phyloP scores from a whole-genome alignment of 2,888 invertebrate genomes.

The Xestia sexstrigata region DNA sequence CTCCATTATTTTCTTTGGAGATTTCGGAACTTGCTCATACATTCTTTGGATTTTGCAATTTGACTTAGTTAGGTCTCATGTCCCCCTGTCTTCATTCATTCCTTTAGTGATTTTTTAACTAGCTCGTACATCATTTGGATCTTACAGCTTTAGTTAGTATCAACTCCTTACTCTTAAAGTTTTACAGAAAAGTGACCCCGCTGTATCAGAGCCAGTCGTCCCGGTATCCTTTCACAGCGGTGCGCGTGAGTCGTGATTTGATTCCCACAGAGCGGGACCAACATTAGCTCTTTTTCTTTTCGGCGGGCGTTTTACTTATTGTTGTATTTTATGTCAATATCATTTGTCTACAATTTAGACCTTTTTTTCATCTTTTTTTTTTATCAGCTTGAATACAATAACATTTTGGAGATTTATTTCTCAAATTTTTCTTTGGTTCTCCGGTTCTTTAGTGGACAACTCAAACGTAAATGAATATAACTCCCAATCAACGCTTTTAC shows the following conservation, averaged over 20 bases:
- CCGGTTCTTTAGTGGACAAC: neutral
- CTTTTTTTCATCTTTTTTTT: neutral
- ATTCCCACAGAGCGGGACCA: constrained; percentile 86
- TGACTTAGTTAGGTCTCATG: neutral
- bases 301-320: constrained; percentile 67
- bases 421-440: neutral
- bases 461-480: neutral
- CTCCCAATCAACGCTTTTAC: neutral
- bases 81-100: neutral
- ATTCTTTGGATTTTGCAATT: neutral
- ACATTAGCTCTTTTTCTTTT: constrained; percentile 64
- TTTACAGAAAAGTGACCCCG: constrained; percentile 60
- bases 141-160: neutral
- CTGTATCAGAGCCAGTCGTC: constrained; percentile 76
- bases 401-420: constrained; percentile 10
- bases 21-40: neutral
- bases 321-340: constrained; percentile 64
- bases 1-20: neutral
- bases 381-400: constrained; percentile 6
- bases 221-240: constrained; percentile 83
- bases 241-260: constrained; percentile 89
- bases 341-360: constrained; percentile 43
- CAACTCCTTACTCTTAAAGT: neutral
- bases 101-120: neutral
- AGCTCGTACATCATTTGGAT: neutral